Evolutionary conservation across 1,140 invertebrate genomes (phyloP).

Genomic region (Hirudo medicinalis): DNA sequence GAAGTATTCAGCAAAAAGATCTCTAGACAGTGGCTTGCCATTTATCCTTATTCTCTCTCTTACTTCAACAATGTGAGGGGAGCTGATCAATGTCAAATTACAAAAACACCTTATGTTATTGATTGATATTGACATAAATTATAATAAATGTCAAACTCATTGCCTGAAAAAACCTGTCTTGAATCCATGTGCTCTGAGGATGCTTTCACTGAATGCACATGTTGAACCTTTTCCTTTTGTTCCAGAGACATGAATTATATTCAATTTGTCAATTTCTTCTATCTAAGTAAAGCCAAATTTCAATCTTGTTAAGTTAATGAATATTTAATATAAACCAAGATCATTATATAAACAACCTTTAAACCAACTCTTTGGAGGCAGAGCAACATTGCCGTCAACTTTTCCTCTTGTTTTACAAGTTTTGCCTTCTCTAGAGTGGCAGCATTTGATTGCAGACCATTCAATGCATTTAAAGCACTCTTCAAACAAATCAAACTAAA

Average conservation of each 20-base stretch:
- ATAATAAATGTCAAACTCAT: constrained; percentile 14
- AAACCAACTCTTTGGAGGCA: too few relatives aligned
- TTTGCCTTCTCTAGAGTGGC: constrained; percentile 44
- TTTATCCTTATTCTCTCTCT: constrained; percentile 82
- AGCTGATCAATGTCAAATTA: constrained; percentile 47
- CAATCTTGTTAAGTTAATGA: too few relatives aligned
- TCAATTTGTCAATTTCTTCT: constrained; percentile 47
- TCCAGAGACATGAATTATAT: constrained; percentile 82
- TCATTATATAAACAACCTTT: too few relatives aligned
- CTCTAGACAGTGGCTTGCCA: constrained; percentile 60
- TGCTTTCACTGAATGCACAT: constrained; percentile 78
- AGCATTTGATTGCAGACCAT: constrained; percentile 57
- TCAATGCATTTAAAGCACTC: constrained; percentile 54
- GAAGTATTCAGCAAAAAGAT: constrained; percentile 66
- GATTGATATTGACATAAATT: not conserved
- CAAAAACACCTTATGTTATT: not conserved
- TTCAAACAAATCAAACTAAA: constrained; percentile 30
- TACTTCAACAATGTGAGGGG: constrained; percentile 81
- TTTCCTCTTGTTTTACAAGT: not conserved
- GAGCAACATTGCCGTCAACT: too few relatives aligned
- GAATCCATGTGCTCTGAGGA: constrained; percentile 68
- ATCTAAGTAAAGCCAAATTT: constrained; percentile 24
- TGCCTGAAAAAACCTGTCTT: constrained; percentile 77
- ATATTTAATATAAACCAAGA: too few relatives aligned
- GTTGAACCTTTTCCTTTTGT: constrained; percentile 89